Percentiles rank a stretch among this genome's conserved stretches.
Conservation (phyloP, 2,797 vertebrate genomes). For the Iguana delicatissima region DNA sequence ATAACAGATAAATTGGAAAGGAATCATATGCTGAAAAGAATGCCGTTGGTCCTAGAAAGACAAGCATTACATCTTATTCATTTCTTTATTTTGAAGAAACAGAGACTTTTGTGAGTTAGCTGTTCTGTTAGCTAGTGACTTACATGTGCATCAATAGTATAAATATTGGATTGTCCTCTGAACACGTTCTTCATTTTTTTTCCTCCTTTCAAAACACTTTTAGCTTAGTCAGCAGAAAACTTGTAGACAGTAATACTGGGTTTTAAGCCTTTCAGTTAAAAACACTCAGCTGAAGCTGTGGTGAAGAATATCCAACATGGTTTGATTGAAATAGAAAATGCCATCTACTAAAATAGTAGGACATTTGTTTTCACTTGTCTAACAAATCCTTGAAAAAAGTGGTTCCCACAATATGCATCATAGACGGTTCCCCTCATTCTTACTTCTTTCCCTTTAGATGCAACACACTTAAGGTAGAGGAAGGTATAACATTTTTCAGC, state of each 20-base stretch:
- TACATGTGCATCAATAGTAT: background rate
- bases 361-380: background rate
- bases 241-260: background rate
- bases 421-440: background rate
- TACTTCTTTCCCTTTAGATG: background rate
- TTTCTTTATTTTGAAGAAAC: constrained; percentile 18
- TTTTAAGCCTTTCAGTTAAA: background rate
- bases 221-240: background rate
- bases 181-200: background rate
- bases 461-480: background rate
- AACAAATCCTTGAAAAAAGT: background rate
- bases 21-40: background rate
- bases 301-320: background rate
- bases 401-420: background rate
- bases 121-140: background rate
- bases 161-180: constrained; percentile 21
- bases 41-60: background rate
- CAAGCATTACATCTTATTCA: background rate
- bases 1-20: background rate
- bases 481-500: too few species aligned
- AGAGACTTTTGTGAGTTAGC: background rate
- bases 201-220: background rate
- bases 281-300: background rate
- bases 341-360: background rate
- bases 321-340: background rate